Evolutionary conservation across 2,113 vertebrate species (phyloP), one percentile per base, ranked within the genome.

Genomic region (Trochalopteron elliotii): DNA sequence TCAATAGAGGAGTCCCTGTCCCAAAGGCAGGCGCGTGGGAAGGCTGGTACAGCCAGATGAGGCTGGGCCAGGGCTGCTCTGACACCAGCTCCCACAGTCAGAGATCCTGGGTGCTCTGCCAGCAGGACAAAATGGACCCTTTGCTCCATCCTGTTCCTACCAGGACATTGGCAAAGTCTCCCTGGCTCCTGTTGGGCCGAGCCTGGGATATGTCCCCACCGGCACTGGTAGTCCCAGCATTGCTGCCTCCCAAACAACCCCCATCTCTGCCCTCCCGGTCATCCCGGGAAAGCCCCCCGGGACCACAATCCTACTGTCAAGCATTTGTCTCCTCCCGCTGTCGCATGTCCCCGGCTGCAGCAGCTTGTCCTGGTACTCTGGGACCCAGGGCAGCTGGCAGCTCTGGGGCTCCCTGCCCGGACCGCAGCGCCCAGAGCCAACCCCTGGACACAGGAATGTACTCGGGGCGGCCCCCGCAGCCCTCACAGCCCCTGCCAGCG

Each of bases 11-110:
- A 45, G 68, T 31, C 49, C 79, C 59, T 52, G 67, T 80, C 75
- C 74, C 8, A 2, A 23, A 19, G 45, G 65, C 65, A 39, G 81
- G 82, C 45, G 1, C 7, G 16, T 72, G 90, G 85, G 69, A 61
- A 67, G 85, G 67, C 79, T 39, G 75, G 80, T 19, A 91, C 77
- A 55, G 95, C 81, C 95, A 77, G 64, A 89, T 35, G 91, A 94
- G 89, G 40, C n/a, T 2, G 7, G 63, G 93, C 89, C 91, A 90
- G 86, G 71, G 28, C 91, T n/a, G 70, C 39, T 15, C 44, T 1
- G 12, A 40, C 50, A 45, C n/a, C 2, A 5, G 64, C 78, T 84
- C 65, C 15, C 20, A 42, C 40, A 21, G 50, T n/a, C 2, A 0
- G 78, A 82, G 79, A 64, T 68, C 33, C 35, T 3, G 53, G 30